Evolutionary conservation across 2,888 invertebrate genomes (phyloP).

Genomic region (Chloroclystis v-ata): DNA sequence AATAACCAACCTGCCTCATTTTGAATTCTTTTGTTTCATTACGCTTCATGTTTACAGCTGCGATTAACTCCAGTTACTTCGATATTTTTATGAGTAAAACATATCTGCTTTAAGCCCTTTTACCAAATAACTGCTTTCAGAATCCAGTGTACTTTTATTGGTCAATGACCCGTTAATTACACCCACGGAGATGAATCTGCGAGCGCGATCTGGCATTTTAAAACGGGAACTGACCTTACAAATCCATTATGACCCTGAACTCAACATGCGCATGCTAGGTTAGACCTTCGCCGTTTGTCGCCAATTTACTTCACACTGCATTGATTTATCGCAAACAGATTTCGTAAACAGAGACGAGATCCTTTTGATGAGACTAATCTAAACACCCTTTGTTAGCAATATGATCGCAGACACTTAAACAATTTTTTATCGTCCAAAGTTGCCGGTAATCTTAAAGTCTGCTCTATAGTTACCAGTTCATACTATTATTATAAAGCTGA

Average conservation of each 20-base stretch:
- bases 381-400: background rate
- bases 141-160: background rate
- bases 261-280: constrained; percentile 43
- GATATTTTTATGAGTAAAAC: too few species aligned
- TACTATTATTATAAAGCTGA: too few species aligned
- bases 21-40: background rate
- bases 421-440: too few species aligned
- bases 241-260: constrained; percentile 16
- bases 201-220: background rate
- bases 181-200: background rate
- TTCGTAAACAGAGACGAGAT: constrained; percentile 19
- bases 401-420: background rate
- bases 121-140: background rate
- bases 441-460: too few species aligned
- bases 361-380: constrained; percentile 10
- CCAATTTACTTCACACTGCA: constrained; percentile 23
- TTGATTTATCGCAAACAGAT: constrained; percentile 26
- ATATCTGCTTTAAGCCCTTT: too few species aligned
- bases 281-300: constrained; percentile 40
- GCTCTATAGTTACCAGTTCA: too few species aligned
- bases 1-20: background rate
- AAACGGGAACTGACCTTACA: constrained; percentile 4
- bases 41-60: too few species aligned
- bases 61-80: too few species aligned
- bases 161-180: background rate